Percentiles rank a stretch among this genome's conserved stretches.
Evolutionary conservation across 2,113 vertebrate species (phyloP).

Genomic region (Chionomys nivalis): DNA sequence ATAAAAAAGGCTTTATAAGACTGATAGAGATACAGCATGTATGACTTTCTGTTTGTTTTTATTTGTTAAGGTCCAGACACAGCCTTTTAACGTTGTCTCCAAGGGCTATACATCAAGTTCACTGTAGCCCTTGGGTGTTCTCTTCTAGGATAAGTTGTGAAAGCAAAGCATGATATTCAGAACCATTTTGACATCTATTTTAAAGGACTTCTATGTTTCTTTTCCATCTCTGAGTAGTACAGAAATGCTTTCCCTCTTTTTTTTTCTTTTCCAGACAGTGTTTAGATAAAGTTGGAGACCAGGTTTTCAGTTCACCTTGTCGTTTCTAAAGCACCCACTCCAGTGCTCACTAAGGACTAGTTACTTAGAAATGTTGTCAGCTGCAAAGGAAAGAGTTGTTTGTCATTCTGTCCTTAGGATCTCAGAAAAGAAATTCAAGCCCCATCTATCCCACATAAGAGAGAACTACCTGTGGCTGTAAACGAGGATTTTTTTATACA

Average conservation of each 20-base stretch:
- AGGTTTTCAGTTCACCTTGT: slow-evolving; percentile 17
- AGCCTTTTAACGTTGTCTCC: slow-evolving; percentile 51
- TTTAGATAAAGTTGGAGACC: slow-evolving; percentile 20
- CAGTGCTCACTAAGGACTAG: background rate
- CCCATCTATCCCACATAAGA: background rate
- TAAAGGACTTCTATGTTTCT: slow-evolving; percentile 43
- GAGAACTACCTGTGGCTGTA: background rate
- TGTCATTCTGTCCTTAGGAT: background rate
- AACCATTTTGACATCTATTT: slow-evolving; percentile 64
- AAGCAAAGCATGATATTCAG: background rate
- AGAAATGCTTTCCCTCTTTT: background rate
- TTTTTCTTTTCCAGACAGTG: slow-evolving; percentile 14
- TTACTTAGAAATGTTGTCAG: background rate
- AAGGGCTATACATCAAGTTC: slow-evolving; percentile 27
- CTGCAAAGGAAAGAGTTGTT: background rate
- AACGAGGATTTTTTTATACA: no score
- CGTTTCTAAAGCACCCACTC: background rate
- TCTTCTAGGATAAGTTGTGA: slow-evolving; percentile 41
- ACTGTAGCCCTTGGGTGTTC: background rate
- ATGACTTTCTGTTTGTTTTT: slow-evolving; percentile 48
- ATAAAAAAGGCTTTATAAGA: slow-evolving; percentile 54
- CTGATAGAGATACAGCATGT: slow-evolving; percentile 33
- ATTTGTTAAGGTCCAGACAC: slow-evolving; percentile 46
- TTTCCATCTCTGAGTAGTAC: background rate
- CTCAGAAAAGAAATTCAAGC: background rate